phyloP scores from a whole-genome alignment of 2,797 vertebrate species.

The Furcifer pardalis region DNA sequence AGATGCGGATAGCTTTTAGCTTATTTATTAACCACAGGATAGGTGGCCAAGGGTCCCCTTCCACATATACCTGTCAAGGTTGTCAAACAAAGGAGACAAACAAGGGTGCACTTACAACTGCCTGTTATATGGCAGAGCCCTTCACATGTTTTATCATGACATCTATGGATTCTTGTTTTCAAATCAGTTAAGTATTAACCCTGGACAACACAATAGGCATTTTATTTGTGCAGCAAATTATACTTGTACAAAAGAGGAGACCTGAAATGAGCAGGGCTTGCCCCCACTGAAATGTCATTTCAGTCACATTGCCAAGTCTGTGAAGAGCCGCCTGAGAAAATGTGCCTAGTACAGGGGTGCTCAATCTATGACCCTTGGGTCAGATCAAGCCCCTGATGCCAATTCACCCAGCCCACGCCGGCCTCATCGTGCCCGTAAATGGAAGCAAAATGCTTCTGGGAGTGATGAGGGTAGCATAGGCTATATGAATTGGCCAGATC shows the following conservation, averaged over 20 bases:
- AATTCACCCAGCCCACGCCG: no score
- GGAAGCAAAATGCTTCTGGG: no score
- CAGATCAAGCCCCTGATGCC: no score
- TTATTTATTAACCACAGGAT: slow-evolving; percentile 26
- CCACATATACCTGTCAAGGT: slow-evolving; percentile 8
- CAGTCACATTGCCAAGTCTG: not conserved
- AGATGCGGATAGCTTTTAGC: not conserved
- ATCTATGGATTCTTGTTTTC: slow-evolving; percentile 9
- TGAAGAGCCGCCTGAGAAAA: not conserved
- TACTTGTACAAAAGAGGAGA: not conserved
- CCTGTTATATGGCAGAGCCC: not conserved
- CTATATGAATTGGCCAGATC: no score
- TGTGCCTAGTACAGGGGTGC: not conserved
- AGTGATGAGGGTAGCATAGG: no score
- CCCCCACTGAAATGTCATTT: not conserved
- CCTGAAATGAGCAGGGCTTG: not conserved
- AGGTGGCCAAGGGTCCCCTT: not conserved
- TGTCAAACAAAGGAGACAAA: slow-evolving; percentile 32
- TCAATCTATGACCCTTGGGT: no score
- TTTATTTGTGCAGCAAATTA: slow-evolving; percentile 29
- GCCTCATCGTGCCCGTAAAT: no score
- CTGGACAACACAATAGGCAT: slow-evolving; percentile 23
- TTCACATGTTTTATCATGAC: slow-evolving; percentile 26
- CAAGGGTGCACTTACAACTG: not conserved
- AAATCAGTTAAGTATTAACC: slow-evolving; percentile 36